A percentile compares a stretch with the other conserved stretches of the same genome.
Conservation (phyloP, 2,888 invertebrate genomes). For the Trachelus iudaicus region DNA sequence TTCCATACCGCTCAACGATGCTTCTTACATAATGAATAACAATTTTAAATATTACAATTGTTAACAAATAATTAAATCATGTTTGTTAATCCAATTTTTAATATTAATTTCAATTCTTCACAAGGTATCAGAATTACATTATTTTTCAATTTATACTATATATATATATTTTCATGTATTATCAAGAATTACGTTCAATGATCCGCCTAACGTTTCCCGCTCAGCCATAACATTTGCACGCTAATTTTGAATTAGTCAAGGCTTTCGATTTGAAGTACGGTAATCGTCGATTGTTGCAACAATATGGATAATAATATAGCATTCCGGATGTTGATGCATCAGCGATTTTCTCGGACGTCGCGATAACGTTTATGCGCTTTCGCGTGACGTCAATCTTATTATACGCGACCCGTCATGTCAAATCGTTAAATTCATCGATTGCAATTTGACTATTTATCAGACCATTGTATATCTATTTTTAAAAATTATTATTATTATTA, state of each 20-base stretch:
- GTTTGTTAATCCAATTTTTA: too few species aligned
- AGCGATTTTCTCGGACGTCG: slow-evolving; percentile 33
- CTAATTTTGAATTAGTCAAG: background rate
- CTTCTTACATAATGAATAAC: too few species aligned
- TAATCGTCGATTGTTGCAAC: background rate
- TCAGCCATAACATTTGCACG: background rate
- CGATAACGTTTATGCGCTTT: slow-evolving; percentile 8
- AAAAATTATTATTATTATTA: too few species aligned
- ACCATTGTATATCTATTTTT: background rate
- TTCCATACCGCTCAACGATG: too few species aligned
- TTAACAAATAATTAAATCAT: too few species aligned
- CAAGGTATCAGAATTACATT: background rate
- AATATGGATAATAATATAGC: background rate
- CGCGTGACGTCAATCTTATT: background rate
- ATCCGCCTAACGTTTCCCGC: background rate
- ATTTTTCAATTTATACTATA: background rate
- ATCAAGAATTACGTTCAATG: background rate
- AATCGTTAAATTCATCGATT: background rate
- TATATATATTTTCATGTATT: background rate
- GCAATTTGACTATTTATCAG: background rate
- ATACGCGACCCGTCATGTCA: background rate
- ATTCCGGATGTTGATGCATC: slow-evolving; percentile 30
- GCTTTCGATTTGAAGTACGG: background rate
- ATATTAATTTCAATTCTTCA: background rate
- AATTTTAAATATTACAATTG: too few species aligned